Base-by-base conservation (phyloP, 2,797 vertebrate species). In the Pipistrellus pygmaeus region DNA sequence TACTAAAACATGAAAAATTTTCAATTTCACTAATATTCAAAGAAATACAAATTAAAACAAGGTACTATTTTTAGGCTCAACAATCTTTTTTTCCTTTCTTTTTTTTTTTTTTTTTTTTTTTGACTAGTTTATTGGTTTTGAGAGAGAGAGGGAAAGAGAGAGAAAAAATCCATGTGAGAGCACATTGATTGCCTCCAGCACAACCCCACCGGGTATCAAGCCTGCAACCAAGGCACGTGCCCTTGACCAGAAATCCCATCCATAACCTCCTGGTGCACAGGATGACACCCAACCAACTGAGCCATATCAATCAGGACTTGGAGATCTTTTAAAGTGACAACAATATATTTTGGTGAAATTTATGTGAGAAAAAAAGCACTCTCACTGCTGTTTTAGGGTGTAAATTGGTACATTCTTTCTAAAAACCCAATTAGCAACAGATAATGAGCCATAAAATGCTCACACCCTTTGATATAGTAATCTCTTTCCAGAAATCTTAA, bases 371-470 rank as follows among this genome's bases (percentile, higher is more conserved):
- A 95, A 84, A 55, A 81, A 66, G 64, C 13, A 81, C 27, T 53
- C 57, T 86, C 85, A 73, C 30, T n/a, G 3, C 27, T 46, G 35
- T 82, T 60, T 91, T 96, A 82, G 80, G 66, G 89, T 95, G 32
- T 72, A 82, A 96, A 94, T 3, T 94, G 38, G 30, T 32, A 66
- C 62, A 92, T 72, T 15, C 25, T 92, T 86, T 76, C 68, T 78
- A 95, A 93, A 93, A 91, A 38, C 18, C 68, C 69, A 87, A 94
- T 91, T 95, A 94, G 91, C 89, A 94, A 85, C 35, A 89, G 23
- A 85, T 89, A 96, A 95, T 91, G 68, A 94, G 77, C 27, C 73
- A 84, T 55, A 85, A 96, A 93, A 91, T 66, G 53, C 60, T 95
- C 91, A 92, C 77, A 85, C 44, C 60, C 64, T 95, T 94, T 94